Conservation (phyloP, 2,888 invertebrate species). For the Margaritifera margaritifera region DNA sequence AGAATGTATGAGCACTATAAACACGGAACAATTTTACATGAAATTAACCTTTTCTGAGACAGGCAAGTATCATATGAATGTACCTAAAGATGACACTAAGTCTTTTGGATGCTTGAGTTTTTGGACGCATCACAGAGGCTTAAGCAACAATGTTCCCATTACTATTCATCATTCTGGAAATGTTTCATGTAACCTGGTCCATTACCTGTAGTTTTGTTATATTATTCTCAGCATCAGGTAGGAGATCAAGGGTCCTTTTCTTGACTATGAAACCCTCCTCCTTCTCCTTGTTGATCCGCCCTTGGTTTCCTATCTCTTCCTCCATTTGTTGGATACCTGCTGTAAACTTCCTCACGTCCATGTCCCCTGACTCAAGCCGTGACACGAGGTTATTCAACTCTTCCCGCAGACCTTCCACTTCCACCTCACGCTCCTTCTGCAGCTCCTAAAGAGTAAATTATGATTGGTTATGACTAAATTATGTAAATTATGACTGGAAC, state of each 20-base stretch:
- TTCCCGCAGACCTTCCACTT: constrained; percentile 61
- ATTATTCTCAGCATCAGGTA: constrained; percentile 77
- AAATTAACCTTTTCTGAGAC: too few relatives aligned
- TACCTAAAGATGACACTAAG: too few relatives aligned
- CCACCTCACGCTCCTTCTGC: constrained; percentile 67
- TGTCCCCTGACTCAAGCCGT: constrained; percentile 62
- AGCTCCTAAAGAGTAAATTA: constrained; percentile 56
- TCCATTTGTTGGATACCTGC: constrained; percentile 68
- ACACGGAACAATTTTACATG: too few relatives aligned
- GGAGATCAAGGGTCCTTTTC: constrained; percentile 77
- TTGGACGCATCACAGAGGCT: too few relatives aligned
- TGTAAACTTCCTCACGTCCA: constrained; percentile 66
- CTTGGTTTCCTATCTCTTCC: constrained; percentile 72
- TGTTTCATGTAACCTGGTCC: background rate
- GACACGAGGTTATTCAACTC: constrained; percentile 62
- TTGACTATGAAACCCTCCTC: constrained; percentile 70
- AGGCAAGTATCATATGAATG: too few relatives aligned
- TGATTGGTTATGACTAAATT: too few relatives aligned
- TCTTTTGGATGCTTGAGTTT: too few relatives aligned
- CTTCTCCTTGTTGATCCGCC: constrained; percentile 64
- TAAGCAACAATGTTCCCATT: too few relatives aligned
- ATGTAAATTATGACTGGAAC: too few relatives aligned
- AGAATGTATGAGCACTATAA: too few relatives aligned
- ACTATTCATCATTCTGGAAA: too few relatives aligned
- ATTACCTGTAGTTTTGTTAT: constrained; percentile 70